Base-by-base conservation (phyloP, 2,797 vertebrate genomes). In the Schizopygopsis pylzovi region DNA sequence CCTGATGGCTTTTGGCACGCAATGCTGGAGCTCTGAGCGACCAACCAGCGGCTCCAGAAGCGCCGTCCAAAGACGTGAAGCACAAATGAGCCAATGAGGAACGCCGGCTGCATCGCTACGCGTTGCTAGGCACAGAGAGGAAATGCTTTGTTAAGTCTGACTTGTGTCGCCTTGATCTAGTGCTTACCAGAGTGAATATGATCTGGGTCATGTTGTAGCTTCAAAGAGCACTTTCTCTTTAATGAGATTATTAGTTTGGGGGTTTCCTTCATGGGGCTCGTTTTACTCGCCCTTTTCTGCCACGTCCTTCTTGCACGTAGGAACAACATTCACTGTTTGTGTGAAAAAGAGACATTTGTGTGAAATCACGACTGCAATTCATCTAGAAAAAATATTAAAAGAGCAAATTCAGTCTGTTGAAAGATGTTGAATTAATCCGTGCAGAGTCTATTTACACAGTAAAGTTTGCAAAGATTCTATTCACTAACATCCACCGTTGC, bases 1-100 rank as follows among this genome's bases (percentile, higher is more conserved):
- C 91, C 91, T 84, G 91, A 92, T 92, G 91, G 91, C 94, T 89
- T 90, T 79, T 95, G 93, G 94, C 97, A 97, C 86, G 92, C 94
- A 80, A 93, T 94, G 88, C 93, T 92, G 37, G 45, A 92, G 91
- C 92, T 85, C 49, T 79, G 67, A 54, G 45, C 71, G 63, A 77
- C 71, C 52, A 81, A 84, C 81, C 83, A 49, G 73, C 25, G 72
- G 80, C 78, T 78, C 13, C 82, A 82, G 16, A 77, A 78, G 6
- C 33, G 25, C 67, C 83, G 33, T 41, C 65, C 73, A 47, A 67
- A 56, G 20, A n/a, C 63, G 20, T 9, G 25, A 61, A 61, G 81
- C 49, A 22, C n/a, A 25, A 67, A 16, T 52, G 43, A 87, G 73
- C 87, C 89, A 87, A 82, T 87, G 13, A 68, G 81, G 65, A 81